Conservation (phyloP, 92 coral and sea anemone species). For the Hydrozoanthus gracilis region DNA sequence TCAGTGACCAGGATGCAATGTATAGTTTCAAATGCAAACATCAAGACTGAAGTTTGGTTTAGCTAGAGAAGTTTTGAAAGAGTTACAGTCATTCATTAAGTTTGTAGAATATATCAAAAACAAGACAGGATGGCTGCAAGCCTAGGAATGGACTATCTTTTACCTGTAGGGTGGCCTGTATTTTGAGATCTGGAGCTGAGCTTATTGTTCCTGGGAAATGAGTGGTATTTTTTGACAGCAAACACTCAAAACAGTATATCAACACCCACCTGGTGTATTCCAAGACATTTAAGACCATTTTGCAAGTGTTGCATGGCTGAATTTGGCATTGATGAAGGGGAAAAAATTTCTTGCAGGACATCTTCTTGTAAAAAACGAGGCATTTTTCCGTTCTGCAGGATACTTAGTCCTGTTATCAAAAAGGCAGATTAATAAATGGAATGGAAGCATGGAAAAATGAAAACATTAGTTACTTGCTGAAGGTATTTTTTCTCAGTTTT, state of each 20-base stretch:
- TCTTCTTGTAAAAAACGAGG: constrained; percentile 52
- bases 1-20: constrained; percentile 46
- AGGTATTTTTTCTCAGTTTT: too few species aligned
- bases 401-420: constrained; percentile 53
- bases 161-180: constrained; percentile 41
- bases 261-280: constrained; percentile 60
- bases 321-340: constrained; percentile 15
- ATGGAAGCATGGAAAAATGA: too few species aligned
- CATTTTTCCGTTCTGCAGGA: constrained; percentile 60
- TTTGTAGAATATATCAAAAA: not conserved
- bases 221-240: constrained; percentile 6
- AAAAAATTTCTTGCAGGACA: constrained; percentile 49
- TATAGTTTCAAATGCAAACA: constrained; percentile 43
- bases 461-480: too few species aligned
- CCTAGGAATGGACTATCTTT: constrained; percentile 44
- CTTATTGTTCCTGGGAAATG: constrained; percentile 27
- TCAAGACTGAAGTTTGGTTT: constrained; percentile 39
- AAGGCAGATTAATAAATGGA: constrained; percentile 15
- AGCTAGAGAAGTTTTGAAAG: constrained; percentile 10
- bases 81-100: not conserved
- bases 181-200: constrained; percentile 34
- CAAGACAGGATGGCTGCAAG: constrained; percentile 20
- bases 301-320: constrained; percentile 34
- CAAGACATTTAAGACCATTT: constrained; percentile 53
- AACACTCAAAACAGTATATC: constrained; percentile 47